phyloP scores from a whole-genome alignment of 2,888 invertebrate species.

The Papilio elwesi region DNA sequence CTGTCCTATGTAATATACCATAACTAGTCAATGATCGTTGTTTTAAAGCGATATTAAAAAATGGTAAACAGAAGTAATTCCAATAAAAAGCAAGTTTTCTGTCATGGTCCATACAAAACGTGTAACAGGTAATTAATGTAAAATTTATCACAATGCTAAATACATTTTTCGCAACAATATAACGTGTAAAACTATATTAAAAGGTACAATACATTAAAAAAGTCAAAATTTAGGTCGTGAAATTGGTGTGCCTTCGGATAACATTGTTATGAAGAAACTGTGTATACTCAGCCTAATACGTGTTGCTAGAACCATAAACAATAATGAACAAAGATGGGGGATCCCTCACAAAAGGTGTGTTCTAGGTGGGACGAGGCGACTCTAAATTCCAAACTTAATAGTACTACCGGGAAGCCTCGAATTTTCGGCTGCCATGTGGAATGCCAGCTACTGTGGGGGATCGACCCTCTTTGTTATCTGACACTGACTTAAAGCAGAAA shows the following conservation, averaged over 20 bases:
- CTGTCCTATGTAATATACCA: too few species aligned
- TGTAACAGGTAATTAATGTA: constrained; percentile 28
- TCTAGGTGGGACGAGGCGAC: too few species aligned
- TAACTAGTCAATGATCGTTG: constrained; percentile 11
- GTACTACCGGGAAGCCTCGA: too few species aligned
- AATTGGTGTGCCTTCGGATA: background rate
- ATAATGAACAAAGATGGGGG: too few species aligned
- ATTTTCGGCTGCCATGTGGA: too few species aligned
- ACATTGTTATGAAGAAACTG: background rate
- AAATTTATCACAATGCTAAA: constrained; percentile 43
- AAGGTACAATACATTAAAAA: constrained; percentile 9
- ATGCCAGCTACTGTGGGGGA: too few species aligned
- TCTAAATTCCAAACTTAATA: too few species aligned
- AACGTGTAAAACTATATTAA: constrained; percentile 10
- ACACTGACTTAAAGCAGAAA: too few species aligned
- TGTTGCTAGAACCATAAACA: too few species aligned
- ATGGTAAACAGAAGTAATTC: constrained; percentile 20
- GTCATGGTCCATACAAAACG: constrained; percentile 45
- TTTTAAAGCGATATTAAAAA: constrained; percentile 28
- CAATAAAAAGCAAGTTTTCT: constrained; percentile 46
- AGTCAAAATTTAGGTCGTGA: constrained; percentile 18
- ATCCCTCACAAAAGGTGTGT: too few species aligned
- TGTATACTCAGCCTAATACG: too few species aligned
- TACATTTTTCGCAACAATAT: constrained; percentile 39
- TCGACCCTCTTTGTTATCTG: too few species aligned